These are phyloP conservation scores for Rhagophthalmus giganteus DNA, from an alignment of 2,888 invertebrate genomes.

Conservation along the genomic window DNA sequence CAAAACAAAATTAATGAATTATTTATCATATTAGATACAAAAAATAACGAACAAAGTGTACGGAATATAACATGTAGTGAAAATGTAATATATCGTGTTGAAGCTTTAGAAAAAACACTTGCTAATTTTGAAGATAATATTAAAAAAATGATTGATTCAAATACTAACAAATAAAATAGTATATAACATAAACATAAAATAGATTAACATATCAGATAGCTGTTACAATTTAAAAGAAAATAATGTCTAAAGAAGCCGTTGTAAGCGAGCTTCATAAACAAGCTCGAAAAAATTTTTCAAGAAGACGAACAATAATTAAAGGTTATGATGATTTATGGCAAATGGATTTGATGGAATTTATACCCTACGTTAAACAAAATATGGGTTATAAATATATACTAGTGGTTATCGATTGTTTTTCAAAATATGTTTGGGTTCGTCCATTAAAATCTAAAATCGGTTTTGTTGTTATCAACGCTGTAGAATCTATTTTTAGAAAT, in stretches of 20 bases:
- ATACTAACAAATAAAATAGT: too few relatives aligned
- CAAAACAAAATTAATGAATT: too few relatives aligned
- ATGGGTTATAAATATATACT: conserved; percentile 43
- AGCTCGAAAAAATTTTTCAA: conserved; percentile 44
- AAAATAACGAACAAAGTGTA: too few relatives aligned
- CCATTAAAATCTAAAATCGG: conserved; percentile 42
- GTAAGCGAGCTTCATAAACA: conserved; percentile 34
- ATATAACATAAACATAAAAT: too few relatives aligned
- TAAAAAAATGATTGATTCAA: too few relatives aligned
- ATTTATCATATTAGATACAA: too few relatives aligned
- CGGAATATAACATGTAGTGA: too few relatives aligned
- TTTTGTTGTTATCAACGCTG: conserved; percentile 29
- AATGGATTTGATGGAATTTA: conserved; percentile 50
- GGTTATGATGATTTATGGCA: conserved; percentile 50
- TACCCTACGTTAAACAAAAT: conserved; percentile 40
- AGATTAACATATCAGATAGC: too few relatives aligned
- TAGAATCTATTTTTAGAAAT: background rate
- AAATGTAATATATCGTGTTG: too few relatives aligned
- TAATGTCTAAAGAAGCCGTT: background rate
- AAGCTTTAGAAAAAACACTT: too few relatives aligned
- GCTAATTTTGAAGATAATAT: too few relatives aligned
- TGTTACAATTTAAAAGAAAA: too few relatives aligned
- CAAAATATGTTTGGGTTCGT: conserved; percentile 46
- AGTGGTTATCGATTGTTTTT: conserved; percentile 46
- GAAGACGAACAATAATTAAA: conserved; percentile 41